Percentiles rank a stretch among this genome's conserved stretches.
Evolutionary conservation across 2,888 invertebrate species (phyloP).

Genomic region (Caenorhabditis doughertyi): DNA sequence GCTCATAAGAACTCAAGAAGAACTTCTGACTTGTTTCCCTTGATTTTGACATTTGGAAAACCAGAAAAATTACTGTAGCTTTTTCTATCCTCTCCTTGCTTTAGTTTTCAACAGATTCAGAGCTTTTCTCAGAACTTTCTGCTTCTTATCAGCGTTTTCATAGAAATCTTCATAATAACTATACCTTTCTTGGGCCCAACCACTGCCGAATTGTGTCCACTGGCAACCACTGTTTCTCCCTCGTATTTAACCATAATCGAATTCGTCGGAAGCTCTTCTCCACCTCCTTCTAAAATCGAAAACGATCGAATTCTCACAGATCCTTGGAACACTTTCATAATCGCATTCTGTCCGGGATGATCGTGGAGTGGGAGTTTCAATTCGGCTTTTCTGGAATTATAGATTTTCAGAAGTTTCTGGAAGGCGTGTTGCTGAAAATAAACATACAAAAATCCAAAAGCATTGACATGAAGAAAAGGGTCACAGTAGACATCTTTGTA

Average conservation of each 20-base stretch:
- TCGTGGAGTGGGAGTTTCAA: conserved; percentile 74
- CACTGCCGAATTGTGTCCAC: conserved; percentile 14
- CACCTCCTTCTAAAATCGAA: background rate
- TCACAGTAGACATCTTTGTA: conserved; percentile 35
- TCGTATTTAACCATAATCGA: conserved; percentile 51
- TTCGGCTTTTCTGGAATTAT: conserved; percentile 36
- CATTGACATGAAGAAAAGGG: conserved; percentile 49
- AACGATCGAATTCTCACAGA: conserved; percentile 59
- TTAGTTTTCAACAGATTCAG: too few relatives aligned
- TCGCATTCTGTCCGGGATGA: conserved; percentile 74
- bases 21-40: too few relatives aligned
- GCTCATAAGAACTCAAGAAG: too few relatives aligned
- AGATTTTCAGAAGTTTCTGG: background rate
- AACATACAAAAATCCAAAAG: conserved; percentile 50
- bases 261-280: background rate
- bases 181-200: conserved; percentile 35
- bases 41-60: too few relatives aligned
- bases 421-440: background rate
- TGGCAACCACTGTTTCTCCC: conserved; percentile 54
- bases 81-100: too few relatives aligned
- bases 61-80: too few relatives aligned
- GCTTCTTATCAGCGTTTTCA: too few relatives aligned
- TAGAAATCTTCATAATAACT: too few relatives aligned
- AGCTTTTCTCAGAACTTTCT: too few relatives aligned
- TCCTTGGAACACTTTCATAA: conserved; percentile 74